These are phyloP conservation scores for Dromococcyx pavoninus DNA, from an alignment of 2,797 vertebrate species.

Conservation along the genomic window DNA sequence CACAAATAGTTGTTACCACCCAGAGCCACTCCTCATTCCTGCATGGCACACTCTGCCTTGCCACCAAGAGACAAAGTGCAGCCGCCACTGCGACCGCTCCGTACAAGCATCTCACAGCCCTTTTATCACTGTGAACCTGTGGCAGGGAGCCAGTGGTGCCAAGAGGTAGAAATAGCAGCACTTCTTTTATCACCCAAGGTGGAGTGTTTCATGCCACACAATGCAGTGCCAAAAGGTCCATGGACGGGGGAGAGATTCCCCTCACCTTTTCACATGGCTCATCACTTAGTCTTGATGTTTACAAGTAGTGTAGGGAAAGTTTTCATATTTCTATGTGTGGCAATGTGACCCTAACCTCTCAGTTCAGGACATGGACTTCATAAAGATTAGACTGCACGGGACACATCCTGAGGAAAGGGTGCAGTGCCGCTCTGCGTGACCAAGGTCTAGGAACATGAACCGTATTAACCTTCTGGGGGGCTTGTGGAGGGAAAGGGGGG, in stretches of 20 bases:
- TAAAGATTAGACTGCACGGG: conserved; percentile 29
- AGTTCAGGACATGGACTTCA: conserved; percentile 33
- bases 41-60: accelerated
- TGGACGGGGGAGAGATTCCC: conserved; percentile 2
- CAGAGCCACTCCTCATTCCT: neutral
- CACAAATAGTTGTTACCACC: neutral
- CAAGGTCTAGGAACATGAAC: neutral
- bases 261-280: conserved; percentile 32
- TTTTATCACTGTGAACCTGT: neutral
- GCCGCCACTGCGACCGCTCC: accelerated
- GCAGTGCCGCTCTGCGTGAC: conserved; percentile 21
- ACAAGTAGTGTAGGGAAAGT: conserved; percentile 36
- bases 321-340: conserved; percentile 58
- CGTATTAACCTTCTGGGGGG: neutral
- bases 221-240: conserved; percentile 16
- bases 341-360: conserved; percentile 10
- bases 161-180: conserved; percentile 40
- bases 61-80: neutral
- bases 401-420: conserved; percentile 75
- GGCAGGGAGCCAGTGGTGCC: neutral
- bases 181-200: neutral
- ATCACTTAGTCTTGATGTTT: conserved; percentile 45
- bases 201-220: neutral
- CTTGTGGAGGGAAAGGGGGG: neutral
- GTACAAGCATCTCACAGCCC: neutral